Percentiles rank a stretch among this genome's conserved stretches.
phyloP scores from a whole-genome alignment of 2,888 invertebrate species.

The Lasius platythorax region DNA sequence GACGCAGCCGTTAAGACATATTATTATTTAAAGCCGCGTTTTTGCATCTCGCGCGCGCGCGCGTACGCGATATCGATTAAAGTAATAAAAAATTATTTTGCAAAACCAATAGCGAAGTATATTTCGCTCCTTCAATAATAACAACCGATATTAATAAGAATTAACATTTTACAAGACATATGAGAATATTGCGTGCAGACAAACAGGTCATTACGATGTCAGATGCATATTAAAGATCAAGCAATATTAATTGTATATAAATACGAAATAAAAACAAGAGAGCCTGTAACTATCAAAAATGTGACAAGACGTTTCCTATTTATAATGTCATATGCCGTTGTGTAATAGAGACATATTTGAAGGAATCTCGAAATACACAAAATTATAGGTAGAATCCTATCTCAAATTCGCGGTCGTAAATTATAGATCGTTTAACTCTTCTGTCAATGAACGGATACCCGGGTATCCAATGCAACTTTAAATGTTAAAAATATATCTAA shows the following conservation, averaged over 20 bases:
- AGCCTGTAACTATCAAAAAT: neutral
- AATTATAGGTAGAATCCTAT: neutral
- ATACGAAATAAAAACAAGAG: conserved; percentile 25
- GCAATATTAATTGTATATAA: conserved; percentile 19
- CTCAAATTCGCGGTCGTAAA: neutral
- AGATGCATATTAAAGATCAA: conserved; percentile 43
- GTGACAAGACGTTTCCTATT: neutral
- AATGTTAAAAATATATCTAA: no score
- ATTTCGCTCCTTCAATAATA: neutral
- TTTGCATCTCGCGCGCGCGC: neutral
- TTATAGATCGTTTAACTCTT: no score
- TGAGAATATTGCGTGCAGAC: conserved; percentile 32
- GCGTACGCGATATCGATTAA: neutral
- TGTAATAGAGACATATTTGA: neutral
- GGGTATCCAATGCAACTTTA: no score
- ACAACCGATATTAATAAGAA: conserved; percentile 14
- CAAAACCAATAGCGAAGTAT: neutral
- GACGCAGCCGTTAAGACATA: conserved; percentile 16
- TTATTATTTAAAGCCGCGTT: conserved; percentile 50
- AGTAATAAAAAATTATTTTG: neutral
- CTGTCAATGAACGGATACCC: no score
- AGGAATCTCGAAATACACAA: neutral
- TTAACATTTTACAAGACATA: conserved; percentile 30
- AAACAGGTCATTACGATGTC: conserved; percentile 12
- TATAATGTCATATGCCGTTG: neutral